Percentiles rank a stretch among this genome's conserved stretches.
Evolutionary conservation across 2,797 vertebrate species (phyloP).

Genomic region (Enteromius mattozi): DNA sequence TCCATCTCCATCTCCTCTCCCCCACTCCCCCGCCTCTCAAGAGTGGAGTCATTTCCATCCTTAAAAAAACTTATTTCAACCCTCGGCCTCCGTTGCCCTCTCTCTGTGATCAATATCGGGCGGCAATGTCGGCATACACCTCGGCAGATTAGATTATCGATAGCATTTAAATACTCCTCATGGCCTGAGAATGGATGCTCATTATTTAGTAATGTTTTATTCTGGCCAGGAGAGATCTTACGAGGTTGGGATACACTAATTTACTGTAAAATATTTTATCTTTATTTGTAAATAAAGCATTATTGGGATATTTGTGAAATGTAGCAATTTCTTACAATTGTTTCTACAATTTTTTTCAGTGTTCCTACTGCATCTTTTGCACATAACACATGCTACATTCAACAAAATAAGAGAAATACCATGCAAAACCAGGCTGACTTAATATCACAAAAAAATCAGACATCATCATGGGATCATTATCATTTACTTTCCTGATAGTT

Average conservation of each 20-base stretch:
- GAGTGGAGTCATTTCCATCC: conserved; percentile 52
- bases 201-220: conserved; percentile 90
- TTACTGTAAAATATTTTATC: neutral
- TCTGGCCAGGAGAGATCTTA: conserved; percentile 92
- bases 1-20: conserved; percentile 62
- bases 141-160: conserved; percentile 89
- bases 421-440: neutral
- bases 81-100: conserved; percentile 27
- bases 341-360: neutral
- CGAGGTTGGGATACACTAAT: conserved; percentile 80
- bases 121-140: conserved; percentile 84
- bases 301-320: neutral
- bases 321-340: neutral
- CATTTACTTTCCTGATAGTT: neutral
- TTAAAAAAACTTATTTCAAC: conserved; percentile 48
- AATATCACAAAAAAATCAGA: neutral
- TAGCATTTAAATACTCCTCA: conserved; percentile 95
- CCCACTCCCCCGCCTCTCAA: conserved; percentile 59
- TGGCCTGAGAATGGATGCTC: conserved; percentile 84
- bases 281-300: neutral
- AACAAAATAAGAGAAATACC: neutral
- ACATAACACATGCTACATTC: neutral
- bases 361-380: neutral
- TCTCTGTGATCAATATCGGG: conserved; percentile 77
- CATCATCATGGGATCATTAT: neutral